Conservation (phyloP, 2,888 invertebrate species). For the Villa cingulata region DNA sequence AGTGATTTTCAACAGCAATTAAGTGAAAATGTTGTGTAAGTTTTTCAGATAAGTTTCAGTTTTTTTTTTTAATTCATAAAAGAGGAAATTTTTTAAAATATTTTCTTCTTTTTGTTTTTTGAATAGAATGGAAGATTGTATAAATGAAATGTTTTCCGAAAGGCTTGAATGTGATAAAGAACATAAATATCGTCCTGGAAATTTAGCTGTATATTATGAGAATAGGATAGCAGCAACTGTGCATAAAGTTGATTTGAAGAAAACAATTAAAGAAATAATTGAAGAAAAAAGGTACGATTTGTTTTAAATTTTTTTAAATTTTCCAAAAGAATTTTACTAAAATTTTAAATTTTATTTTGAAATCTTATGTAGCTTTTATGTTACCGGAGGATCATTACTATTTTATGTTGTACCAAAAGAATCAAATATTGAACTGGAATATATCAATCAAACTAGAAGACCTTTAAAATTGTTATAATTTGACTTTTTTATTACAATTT, state of each 20-base stretch:
- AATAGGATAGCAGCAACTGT: constrained; percentile 46
- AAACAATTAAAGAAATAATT: constrained; percentile 47
- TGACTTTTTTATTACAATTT: no score
- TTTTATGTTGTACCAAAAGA: constrained; percentile 32
- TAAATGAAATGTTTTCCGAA: constrained; percentile 54
- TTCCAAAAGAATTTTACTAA: background rate
- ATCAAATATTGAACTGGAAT: constrained; percentile 27
- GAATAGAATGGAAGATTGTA: constrained; percentile 43
- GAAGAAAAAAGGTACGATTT: constrained; percentile 34
- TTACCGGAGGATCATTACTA: constrained; percentile 28
- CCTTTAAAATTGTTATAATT: no score
- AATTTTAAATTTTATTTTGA: background rate
- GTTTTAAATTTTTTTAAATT: background rate
- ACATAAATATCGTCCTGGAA: constrained; percentile 45
- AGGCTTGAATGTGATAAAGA: constrained; percentile 58
- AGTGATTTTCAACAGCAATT: constrained; percentile 79
- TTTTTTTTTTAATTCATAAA: no score
- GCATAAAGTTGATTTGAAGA: constrained; percentile 42
- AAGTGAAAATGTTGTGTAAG: constrained; percentile 53
- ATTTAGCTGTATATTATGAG: constrained; percentile 61
- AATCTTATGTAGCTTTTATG: constrained; percentile 23
- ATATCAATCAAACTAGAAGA: constrained; percentile 24
- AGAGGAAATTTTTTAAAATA: background rate
- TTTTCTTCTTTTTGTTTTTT: constrained; percentile 8
- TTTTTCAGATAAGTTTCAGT: constrained; percentile 3